Conservation (phyloP, 2,888 invertebrate species). For the Drosophila borborema region DNA sequence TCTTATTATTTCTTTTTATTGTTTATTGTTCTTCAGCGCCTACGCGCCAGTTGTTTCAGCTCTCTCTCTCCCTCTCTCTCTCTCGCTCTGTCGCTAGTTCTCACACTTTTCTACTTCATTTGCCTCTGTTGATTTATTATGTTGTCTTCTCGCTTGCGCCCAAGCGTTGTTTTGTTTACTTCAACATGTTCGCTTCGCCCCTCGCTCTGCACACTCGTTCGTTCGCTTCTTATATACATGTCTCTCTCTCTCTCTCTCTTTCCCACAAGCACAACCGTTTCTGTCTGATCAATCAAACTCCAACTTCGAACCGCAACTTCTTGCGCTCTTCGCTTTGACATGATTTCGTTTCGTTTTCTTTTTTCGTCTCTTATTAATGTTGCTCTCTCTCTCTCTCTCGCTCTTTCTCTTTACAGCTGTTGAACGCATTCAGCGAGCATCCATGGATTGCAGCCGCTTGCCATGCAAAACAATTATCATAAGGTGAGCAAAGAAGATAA, state of each 20-base stretch:
- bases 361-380: slow-evolving; percentile 4
- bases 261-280: background rate
- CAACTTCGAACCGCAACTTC: slow-evolving; percentile 43
- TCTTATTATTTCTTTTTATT: slow-evolving; percentile 20
- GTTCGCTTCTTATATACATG: slow-evolving; percentile 7
- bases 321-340: slow-evolving; percentile 16
- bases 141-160: slow-evolving; percentile 4
- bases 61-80: background rate
- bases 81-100: slow-evolving; percentile 5
- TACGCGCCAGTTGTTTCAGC: slow-evolving; percentile 49
- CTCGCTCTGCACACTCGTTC: slow-evolving; percentile 12
- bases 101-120: slow-evolving; percentile 6
- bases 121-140: slow-evolving; percentile 12
- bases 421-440: slow-evolving; percentile 22
- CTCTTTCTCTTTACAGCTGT: slow-evolving; percentile 44
- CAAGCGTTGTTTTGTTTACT: slow-evolving; percentile 58
- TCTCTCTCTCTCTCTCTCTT: background rate
- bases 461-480: slow-evolving; percentile 37
- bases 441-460: slow-evolving; percentile 46
- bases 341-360: background rate
- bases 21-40: slow-evolving; percentile 61
- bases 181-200: slow-evolving; percentile 28
- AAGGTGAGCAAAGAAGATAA: slow-evolving; percentile 36
- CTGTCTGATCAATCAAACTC: slow-evolving; percentile 46
- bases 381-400: background rate